Conservation (phyloP, 2,797 vertebrate genomes). For the Dicrostonyx torquatus region DNA sequence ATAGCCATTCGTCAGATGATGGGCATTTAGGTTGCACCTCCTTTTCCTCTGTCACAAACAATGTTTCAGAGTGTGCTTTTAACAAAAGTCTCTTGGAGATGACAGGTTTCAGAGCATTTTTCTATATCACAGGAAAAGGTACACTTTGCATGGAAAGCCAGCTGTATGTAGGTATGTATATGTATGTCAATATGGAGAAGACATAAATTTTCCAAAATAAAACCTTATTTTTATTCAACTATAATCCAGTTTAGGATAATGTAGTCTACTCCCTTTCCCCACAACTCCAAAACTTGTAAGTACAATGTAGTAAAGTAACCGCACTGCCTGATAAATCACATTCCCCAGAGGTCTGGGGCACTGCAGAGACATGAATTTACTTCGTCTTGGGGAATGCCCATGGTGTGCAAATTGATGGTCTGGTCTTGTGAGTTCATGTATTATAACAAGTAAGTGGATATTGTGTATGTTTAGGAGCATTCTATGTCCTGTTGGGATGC, state of each 20-base stretch:
- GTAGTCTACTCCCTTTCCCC: neutral
- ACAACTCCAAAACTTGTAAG: neutral
- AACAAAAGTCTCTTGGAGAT: neutral
- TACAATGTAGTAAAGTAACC: neutral
- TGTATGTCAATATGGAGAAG: neutral
- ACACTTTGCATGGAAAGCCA: neutral
- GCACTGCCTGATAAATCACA: neutral
- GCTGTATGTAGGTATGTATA: neutral
- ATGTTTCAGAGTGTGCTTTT: neutral
- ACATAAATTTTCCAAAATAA: conserved; percentile 19
- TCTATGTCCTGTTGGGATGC: neutral
- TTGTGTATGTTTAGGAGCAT: neutral
- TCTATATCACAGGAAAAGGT: neutral
- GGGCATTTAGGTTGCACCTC: neutral
- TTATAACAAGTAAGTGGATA: neutral
- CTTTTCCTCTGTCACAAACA: neutral
- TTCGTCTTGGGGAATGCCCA: neutral
- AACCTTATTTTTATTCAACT: conserved; percentile 20
- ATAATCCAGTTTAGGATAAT: neutral
- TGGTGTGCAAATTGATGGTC: neutral
- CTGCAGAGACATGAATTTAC: neutral
- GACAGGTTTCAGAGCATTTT: neutral
- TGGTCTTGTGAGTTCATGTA: conserved; percentile 2
- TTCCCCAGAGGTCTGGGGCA: neutral
- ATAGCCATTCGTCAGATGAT: neutral